Conservation (phyloP, 2,113 vertebrate genomes). For the Poicephalus gulielmi region DNA sequence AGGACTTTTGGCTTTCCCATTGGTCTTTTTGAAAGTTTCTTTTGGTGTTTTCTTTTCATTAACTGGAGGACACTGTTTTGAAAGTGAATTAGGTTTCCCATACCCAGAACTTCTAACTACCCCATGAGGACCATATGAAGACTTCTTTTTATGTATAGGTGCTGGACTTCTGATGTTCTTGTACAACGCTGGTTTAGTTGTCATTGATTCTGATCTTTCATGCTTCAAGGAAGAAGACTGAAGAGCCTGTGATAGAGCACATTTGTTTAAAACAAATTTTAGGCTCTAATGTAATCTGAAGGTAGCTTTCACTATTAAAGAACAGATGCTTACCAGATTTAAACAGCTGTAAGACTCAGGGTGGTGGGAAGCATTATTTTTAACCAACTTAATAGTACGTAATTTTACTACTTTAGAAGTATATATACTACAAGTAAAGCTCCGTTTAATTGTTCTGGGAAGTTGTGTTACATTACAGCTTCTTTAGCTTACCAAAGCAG, state of each 20-base stretch:
- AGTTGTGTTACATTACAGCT: background rate
- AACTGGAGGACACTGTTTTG: slow-evolving; percentile 59
- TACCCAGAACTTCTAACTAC: slow-evolving; percentile 77
- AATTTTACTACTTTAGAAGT: background rate
- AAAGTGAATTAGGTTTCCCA: slow-evolving; percentile 64
- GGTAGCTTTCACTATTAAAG: background rate
- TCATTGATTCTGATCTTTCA: slow-evolving; percentile 3
- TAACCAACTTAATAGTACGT: background rate
- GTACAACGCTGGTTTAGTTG: slow-evolving; percentile 15
- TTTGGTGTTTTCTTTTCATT: slow-evolving; percentile 70
- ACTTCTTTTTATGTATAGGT: slow-evolving; percentile 69
- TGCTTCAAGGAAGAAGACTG: slow-evolving; percentile 33
- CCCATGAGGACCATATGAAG: slow-evolving; percentile 36
- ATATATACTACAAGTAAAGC: background rate
- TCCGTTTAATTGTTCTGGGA: background rate
- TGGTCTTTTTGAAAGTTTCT: slow-evolving; percentile 55
- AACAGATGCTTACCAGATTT: background rate
- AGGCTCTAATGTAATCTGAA: background rate
- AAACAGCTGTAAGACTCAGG: background rate
- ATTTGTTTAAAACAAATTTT: background rate
- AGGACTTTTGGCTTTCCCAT: slow-evolving; percentile 55
- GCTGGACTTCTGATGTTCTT: slow-evolving; percentile 68
- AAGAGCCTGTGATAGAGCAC: slow-evolving; percentile 46
- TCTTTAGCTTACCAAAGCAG: background rate
- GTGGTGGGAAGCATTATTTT: background rate